Evolutionary conservation across 2,888 invertebrate species (phyloP), one percentile per base, ranked within the genome.

Genomic region (Agrilus biguttatus): DNA sequence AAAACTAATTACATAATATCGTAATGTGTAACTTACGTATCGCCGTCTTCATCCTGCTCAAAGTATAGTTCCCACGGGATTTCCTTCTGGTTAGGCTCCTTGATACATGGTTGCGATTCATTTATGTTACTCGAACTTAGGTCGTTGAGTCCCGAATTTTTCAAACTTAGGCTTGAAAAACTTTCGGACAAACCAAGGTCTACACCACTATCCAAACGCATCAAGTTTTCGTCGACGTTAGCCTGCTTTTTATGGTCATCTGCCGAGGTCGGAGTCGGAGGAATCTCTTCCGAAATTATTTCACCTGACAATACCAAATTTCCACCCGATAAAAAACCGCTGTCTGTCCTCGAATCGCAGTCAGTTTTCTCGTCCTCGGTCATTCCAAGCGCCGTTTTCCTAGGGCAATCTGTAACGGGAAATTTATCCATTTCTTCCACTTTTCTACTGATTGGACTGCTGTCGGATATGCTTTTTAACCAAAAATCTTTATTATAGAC

Each of bases 1-100:
- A 21, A 21, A 7, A 14, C 38, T 39, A n/a, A 33, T 36, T 36
- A 44, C 13, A 38, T 35, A 41, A 35, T 37, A 50, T 36, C 35
- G 39, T 47, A 42, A 41, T 43, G 44, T 48, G 52, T 47, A 41
- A 79, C 88, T 84, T 74, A 89, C 88, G 89, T 88, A 65, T 90
- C 88, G 52, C 89, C 90, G 54, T 87, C 86, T 49, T 82, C 78
- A 61, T 89, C 83, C 56, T 84, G 87, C 51, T 77, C 72, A 61
- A 80, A 87, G 52, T 80, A 79, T 52, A 77, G 65, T 55, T 77
- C 72, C 74, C 82, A 77, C 40, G 75, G 68, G 49, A 69, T 67
- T 50, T 65, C 53, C 35, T 59, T 55, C 38, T 36, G 36, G 33
- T 37, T 47, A 5, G 40, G 36, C 41, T 47, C 44, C n/a, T 37